These are phyloP conservation scores for Synanthedon tipuliformis DNA, from an alignment of 2,888 invertebrate genomes.

Conservation along the genomic window DNA sequence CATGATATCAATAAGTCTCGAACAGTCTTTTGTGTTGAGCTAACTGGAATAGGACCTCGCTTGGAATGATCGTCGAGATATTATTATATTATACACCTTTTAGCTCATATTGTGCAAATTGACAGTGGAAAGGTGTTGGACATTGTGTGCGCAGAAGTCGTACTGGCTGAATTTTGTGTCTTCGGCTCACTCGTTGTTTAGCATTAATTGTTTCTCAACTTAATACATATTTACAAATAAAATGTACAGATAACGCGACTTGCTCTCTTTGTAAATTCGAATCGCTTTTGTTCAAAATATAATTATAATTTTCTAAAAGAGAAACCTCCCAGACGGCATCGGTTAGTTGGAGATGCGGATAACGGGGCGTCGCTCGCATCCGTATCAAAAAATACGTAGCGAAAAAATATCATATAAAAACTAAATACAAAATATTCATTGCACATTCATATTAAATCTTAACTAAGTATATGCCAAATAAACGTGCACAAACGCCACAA, in stretches of 20 bases:
- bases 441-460: too few relatives aligned
- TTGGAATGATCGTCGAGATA: slow-evolving; percentile 54
- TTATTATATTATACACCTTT: slow-evolving; percentile 21
- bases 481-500: too few relatives aligned
- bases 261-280: slow-evolving; percentile 48
- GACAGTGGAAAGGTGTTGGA: not conserved
- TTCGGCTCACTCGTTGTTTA: slow-evolving; percentile 52
- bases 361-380: too few relatives aligned
- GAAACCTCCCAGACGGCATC: slow-evolving; percentile 27
- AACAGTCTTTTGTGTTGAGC: slow-evolving; percentile 66
- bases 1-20: slow-evolving; percentile 54
- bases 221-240: slow-evolving; percentile 57
- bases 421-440: too few relatives aligned
- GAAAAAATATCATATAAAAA: too few relatives aligned
- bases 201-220: slow-evolving; percentile 55
- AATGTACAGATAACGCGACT: slow-evolving; percentile 49
- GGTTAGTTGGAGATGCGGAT: too few relatives aligned
- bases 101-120: slow-evolving; percentile 2
- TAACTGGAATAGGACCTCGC: slow-evolving; percentile 50
- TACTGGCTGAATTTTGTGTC: slow-evolving; percentile 44
- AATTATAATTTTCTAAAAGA: slow-evolving; percentile 11
- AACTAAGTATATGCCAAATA: too few relatives aligned
- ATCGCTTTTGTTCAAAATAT: slow-evolving; percentile 31
- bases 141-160: slow-evolving; percentile 60
- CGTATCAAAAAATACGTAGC: too few relatives aligned